Conservation (phyloP, 2,113 vertebrate species). For the Craseonycteris thonglongyai region DNA sequence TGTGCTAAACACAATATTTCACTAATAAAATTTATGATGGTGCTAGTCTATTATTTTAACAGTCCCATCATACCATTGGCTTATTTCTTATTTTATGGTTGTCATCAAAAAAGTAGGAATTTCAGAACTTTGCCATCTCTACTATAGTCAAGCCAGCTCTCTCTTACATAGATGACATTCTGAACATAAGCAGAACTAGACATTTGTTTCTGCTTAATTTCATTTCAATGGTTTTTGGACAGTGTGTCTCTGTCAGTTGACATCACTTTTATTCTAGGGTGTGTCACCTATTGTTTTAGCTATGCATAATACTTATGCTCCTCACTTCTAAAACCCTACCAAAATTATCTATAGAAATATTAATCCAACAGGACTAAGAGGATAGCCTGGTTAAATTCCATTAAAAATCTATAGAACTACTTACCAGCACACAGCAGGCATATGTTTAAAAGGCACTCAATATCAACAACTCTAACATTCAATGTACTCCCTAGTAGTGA, state of each 20-base stretch:
- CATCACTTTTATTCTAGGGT: not conserved
- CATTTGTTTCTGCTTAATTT: slow-evolving; percentile 46
- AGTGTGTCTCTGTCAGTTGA: not conserved
- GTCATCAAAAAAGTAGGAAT: slow-evolving; percentile 36
- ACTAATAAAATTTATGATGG: not conserved
- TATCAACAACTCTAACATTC: not conserved
- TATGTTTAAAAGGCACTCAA: not conserved
- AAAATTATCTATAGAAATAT: not conserved
- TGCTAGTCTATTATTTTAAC: not conserved
- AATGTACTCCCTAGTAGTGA: not conserved
- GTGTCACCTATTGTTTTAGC: not conserved
- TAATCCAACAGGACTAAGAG: not conserved
- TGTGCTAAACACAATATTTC: slow-evolving; percentile 8
- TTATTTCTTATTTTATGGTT: slow-evolving; percentile 51
- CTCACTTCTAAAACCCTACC: not conserved
- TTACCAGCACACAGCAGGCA: not conserved
- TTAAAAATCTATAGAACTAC: not conserved
- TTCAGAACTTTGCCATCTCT: slow-evolving; percentile 32
- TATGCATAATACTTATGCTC: not conserved
- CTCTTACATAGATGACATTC: not conserved
- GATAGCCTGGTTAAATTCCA: not conserved
- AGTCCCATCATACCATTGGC: not conserved
- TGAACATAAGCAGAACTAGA: slow-evolving; percentile 42
- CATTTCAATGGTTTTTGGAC: not conserved
- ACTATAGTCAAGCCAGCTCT: slow-evolving; percentile 4